Conservation (phyloP, 2,797 vertebrate species). For the Acipenser transmontanus region DNA sequence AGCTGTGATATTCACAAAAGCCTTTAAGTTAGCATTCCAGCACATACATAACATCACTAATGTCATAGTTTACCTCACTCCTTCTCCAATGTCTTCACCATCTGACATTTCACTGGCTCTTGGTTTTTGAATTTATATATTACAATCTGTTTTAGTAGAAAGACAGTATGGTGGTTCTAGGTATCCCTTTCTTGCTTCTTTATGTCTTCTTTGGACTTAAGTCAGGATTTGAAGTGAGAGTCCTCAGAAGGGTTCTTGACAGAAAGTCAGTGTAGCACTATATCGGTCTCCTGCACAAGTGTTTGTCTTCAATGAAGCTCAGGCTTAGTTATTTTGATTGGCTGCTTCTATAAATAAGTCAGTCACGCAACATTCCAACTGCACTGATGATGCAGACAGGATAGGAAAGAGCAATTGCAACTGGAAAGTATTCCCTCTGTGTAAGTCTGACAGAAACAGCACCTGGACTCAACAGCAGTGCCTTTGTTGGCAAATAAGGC, state of each 20-base stretch:
- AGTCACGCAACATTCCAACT: conserved; percentile 71
- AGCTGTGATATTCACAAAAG: not conserved
- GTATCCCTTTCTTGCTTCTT: too few species aligned
- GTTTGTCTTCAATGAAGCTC: conserved; percentile 77
- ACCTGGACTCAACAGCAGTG: not conserved
- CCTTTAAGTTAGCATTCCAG: not conserved
- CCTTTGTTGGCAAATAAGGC: not conserved
- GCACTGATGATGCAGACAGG: conserved; percentile 55
- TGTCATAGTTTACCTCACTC: conserved; percentile 60
- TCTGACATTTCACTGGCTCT: conserved; percentile 65
- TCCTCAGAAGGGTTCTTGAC: conserved; percentile 1
- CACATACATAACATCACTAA: not conserved
- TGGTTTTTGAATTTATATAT: conserved; percentile 13
- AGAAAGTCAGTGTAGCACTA: conserved; percentile 42
- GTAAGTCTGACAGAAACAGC: not conserved
- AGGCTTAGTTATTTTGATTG: conserved; percentile 63
- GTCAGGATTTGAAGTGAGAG: conserved; percentile 7
- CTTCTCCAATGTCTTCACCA: conserved; percentile 64
- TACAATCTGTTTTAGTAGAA: not conserved
- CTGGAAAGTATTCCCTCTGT: conserved; percentile 1
- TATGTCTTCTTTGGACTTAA: conserved; percentile 2
- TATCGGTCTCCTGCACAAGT: conserved; percentile 51
- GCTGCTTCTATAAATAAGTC: conserved; percentile 80
- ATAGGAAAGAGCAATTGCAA: conserved; percentile 21
- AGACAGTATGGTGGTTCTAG: too few species aligned